These are phyloP conservation scores for Thereva nobilitata DNA, from an alignment of 2,888 invertebrate species.

Conservation along the genomic window DNA sequence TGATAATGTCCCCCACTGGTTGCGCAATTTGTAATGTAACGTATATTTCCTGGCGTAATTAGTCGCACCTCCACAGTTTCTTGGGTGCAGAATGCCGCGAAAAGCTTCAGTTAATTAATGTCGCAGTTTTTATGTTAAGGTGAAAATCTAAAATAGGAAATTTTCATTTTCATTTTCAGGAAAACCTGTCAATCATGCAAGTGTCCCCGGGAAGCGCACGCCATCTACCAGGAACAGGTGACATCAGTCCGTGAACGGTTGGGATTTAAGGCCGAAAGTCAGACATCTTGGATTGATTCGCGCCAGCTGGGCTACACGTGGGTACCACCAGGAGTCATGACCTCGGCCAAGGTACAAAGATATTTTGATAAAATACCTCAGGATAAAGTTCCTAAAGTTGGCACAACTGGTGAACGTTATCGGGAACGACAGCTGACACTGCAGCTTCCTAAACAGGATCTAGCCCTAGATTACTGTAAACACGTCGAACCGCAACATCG, in stretches of 20 bases:
- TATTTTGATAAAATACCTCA: slow-evolving; percentile 89
- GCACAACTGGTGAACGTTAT: slow-evolving; percentile 78
- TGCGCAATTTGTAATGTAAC: too few species aligned
- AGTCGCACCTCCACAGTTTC: too few species aligned
- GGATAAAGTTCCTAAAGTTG: slow-evolving; percentile 74
- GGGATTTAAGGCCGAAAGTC: slow-evolving; percentile 66
- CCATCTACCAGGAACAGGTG: slow-evolving; percentile 86
- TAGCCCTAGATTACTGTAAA: slow-evolving; percentile 85
- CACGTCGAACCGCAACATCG: slow-evolving; percentile 78
- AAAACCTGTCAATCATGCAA: slow-evolving; percentile 93
- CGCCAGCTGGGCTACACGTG: slow-evolving; percentile 74
- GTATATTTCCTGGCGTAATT: too few species aligned
- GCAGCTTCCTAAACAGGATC: slow-evolving; percentile 94
- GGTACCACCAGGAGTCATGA: slow-evolving; percentile 61
- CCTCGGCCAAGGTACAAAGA: slow-evolving; percentile 66
- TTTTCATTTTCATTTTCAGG: slow-evolving; percentile 62
- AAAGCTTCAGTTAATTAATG: too few species aligned
- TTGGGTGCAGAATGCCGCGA: too few species aligned
- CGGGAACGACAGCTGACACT: slow-evolving; percentile 80
- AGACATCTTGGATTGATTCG: slow-evolving; percentile 62
- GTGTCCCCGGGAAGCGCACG: slow-evolving; percentile 87
- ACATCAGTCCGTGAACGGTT: slow-evolving; percentile 75
- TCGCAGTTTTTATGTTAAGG: too few species aligned
- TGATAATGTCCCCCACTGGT: too few species aligned
- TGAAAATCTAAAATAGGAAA: neutral